Conservation (phyloP, 2,888 invertebrate species). For the Pterostichus madidus region DNA sequence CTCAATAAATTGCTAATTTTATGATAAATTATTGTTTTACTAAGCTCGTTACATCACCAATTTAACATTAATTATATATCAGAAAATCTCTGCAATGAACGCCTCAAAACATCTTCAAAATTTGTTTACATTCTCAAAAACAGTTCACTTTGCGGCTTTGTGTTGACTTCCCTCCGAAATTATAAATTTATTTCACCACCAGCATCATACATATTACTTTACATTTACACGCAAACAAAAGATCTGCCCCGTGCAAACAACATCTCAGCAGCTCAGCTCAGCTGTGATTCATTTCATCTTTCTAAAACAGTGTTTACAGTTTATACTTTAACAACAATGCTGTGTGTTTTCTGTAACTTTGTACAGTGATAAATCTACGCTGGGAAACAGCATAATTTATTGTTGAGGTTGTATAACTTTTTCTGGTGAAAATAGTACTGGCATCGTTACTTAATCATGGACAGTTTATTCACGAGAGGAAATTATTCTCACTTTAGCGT, state of each 20-base stretch:
- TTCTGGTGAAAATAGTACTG: conserved; percentile 33
- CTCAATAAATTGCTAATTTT: no score
- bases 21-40: no score
- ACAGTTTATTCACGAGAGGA: conserved; percentile 30
- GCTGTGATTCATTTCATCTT: conserved; percentile 43
- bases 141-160: no score
- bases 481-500: conserved; percentile 44
- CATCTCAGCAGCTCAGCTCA: not conserved
- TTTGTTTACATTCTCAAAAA: no score
- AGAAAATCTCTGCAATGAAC: no score
- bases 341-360: conserved; percentile 32
- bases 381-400: conserved; percentile 48
- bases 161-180: no score
- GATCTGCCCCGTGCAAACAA: conserved; percentile 14
- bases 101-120: no score
- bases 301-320: conserved; percentile 33
- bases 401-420: conserved; percentile 28
- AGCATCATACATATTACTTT: no score
- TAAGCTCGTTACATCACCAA: no score
- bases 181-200: no score
- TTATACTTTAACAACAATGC: conserved; percentile 42
- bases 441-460: conserved; percentile 45
- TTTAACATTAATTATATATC: no score
- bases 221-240: not conserved
- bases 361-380: conserved; percentile 39